Base-by-base conservation (phyloP, 2,888 invertebrate genomes). In the Cataglyphis livida region DNA sequence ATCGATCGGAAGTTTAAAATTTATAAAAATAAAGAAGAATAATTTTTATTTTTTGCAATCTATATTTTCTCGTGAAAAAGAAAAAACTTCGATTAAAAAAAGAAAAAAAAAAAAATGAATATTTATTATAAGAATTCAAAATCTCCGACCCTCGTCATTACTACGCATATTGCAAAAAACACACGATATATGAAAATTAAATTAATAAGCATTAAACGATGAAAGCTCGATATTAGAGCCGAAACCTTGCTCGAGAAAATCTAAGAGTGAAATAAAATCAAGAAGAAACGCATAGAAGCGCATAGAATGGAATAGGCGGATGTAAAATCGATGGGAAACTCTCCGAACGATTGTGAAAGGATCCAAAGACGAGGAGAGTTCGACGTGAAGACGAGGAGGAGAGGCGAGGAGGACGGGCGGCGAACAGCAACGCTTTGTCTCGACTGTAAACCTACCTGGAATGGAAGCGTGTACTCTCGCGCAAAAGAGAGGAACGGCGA, bases 401-500 rank as follows among this genome's bases (percentile, higher is more conserved):
- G 25, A 61, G 21, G 59, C 32, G 9, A 41, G 28, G 38, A 59
- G 21, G 21, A 21, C n/a, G 61, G 38, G n/a, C 35, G 66, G 71
- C 32, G 59, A 81, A 66, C 64, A 64, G 54, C 44, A 70, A 25
- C 59, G 79, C 38, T 64, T 81, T 79, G 65, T 66, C 71, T 35
- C 32, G 51, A 59, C 59, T 25, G 81, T 59, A 54, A 48, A 12
- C 54, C 81, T 57, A 25, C 28, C 68, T 81, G 68, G 74, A 64
- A 32, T 68, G 54, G 57, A 82, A 74, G 57, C 28, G 41, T 74
- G 61, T 54, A 57, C 35, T 76, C 35, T 76, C 35, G 66, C 48
- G 65, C 28, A 62, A 84, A 59, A 61, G n/a, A 64, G 57, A 65
- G 57, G 61, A 54, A 62, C 15, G 54, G 68, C 76, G 76, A 76